phyloP scores from a whole-genome alignment of 2,888 invertebrate species.

The Standfussiana lucernea region DNA sequence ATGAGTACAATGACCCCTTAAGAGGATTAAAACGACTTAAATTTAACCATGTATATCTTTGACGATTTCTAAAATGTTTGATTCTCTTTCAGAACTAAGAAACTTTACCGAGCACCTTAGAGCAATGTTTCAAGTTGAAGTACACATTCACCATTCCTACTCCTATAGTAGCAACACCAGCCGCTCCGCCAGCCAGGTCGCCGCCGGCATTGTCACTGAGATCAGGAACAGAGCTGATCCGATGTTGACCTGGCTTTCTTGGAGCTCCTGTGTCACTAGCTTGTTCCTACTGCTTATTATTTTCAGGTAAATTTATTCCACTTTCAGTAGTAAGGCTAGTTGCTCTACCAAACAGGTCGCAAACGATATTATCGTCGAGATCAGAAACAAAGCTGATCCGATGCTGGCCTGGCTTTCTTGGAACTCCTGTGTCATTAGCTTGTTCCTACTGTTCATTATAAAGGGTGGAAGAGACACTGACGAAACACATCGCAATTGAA shows the following conservation, averaged over 20 bases:
- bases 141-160: conserved; percentile 80
- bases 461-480: too few species aligned
- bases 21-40: too few species aligned
- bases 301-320: conserved; percentile 84
- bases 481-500: too few species aligned
- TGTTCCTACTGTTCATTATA: conserved; percentile 92
- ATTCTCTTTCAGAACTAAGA: conserved; percentile 74
- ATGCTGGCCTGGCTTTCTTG: conserved; percentile 91
- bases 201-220: conserved; percentile 91
- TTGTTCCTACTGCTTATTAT: conserved; percentile 92
- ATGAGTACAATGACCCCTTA: too few species aligned
- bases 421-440: conserved; percentile 91
- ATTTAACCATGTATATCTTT: too few species aligned
- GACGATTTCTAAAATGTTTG: background rate
- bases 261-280: conserved; percentile 92
- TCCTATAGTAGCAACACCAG: conserved; percentile 78
- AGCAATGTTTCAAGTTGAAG: conserved; percentile 74
- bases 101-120: conserved; percentile 76
- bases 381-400: conserved; percentile 90
- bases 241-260: conserved; percentile 91
- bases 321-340: background rate
- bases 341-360: conserved; percentile 78
- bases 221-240: conserved; percentile 91
- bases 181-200: conserved; percentile 84
- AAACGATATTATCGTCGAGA: conserved; percentile 90